Evolutionary conservation across 2,888 invertebrate genomes (phyloP), one percentile per base, ranked within the genome.

Genomic region (Rhagonycha fulva): DNA sequence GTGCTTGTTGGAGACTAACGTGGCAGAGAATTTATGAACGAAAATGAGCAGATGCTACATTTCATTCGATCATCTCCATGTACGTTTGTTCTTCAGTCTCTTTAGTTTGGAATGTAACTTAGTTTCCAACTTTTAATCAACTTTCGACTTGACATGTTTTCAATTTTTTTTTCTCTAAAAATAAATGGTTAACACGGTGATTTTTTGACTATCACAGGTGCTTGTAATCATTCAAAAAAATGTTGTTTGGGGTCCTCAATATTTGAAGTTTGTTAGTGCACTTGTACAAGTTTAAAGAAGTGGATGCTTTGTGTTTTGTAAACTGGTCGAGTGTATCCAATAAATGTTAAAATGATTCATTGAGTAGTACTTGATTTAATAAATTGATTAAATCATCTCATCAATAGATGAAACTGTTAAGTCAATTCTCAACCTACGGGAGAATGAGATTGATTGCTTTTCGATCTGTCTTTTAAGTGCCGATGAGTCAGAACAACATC

Each of bases 331-430:
- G 81, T 81, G 81, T 79, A 82, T 80, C 80, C 82, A 81, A 83
- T 82, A 80, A 82, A 82, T 79, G 78, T 80, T 80, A 76, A 82
- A 82, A 78, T 82, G 82, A 83, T 83, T 82, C 82, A 83, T 81
- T 81, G 82, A 81, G 76, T 70, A 47, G 47, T 47, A 76, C 81
- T 82, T 85, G 85, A 86, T 86, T 86, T 85, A 86, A 86, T 87
- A 85, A 86, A 83, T 85, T 85, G 84, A 87, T 86, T 84, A 84
- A 85, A 85, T 85, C 85, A 85, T 84, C 82, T 85, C 84, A 86
- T 85, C 85, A 86, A 86, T 86, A 86, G 85, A 86, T 86, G 84
- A 82, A 86, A 84, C 85, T 86, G 86, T 86, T 86, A 84, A 86
- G 85, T 85, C 85, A 85, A 86, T 85, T 85, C 83, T 81, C 78